Evolutionary conservation across 2,888 invertebrate genomes (phyloP).

Genomic region (Hirtodrosophila histrioides): DNA sequence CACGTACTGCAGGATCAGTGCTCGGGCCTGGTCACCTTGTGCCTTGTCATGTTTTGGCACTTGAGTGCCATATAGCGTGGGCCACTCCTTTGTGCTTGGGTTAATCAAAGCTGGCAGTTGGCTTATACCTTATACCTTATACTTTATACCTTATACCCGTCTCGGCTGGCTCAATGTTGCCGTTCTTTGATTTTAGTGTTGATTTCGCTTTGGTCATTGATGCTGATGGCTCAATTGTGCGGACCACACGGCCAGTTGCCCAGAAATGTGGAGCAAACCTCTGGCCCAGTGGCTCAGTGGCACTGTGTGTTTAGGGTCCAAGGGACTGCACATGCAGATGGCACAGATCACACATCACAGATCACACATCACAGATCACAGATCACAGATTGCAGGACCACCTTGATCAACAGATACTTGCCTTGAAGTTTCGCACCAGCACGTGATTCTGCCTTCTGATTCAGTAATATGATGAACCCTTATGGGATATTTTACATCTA

Average conservation of each 20-base stretch:
- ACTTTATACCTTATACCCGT: neutral
- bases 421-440: slow-evolving; percentile 3
- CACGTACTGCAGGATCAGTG: slow-evolving; percentile 73
- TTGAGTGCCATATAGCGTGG: slow-evolving; percentile 62
- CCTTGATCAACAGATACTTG: slow-evolving; percentile 32
- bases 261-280: slow-evolving; percentile 59
- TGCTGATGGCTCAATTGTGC: slow-evolving; percentile 74
- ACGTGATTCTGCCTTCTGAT: slow-evolving; percentile 1
- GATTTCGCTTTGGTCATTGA: slow-evolving; percentile 55
- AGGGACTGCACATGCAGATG: slow-evolving; percentile 59
- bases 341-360: slow-evolving; percentile 27
- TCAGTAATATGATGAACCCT: neutral
- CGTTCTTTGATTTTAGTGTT: slow-evolving; percentile 30
- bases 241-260: slow-evolving; percentile 71
- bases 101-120: slow-evolving; percentile 74
- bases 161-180: slow-evolving; percentile 3
- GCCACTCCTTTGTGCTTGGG: slow-evolving; percentile 65
- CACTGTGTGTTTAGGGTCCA: slow-evolving; percentile 20
- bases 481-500: no score
- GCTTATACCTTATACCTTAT: neutral
- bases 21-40: slow-evolving; percentile 36
- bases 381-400: slow-evolving; percentile 35
- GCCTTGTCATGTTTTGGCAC: slow-evolving; percentile 78
- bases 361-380: slow-evolving; percentile 8
- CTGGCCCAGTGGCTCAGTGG: slow-evolving; percentile 1